Conservation (phyloP, 2,797 vertebrate genomes). For the Sebastes trivittatus region DNA sequence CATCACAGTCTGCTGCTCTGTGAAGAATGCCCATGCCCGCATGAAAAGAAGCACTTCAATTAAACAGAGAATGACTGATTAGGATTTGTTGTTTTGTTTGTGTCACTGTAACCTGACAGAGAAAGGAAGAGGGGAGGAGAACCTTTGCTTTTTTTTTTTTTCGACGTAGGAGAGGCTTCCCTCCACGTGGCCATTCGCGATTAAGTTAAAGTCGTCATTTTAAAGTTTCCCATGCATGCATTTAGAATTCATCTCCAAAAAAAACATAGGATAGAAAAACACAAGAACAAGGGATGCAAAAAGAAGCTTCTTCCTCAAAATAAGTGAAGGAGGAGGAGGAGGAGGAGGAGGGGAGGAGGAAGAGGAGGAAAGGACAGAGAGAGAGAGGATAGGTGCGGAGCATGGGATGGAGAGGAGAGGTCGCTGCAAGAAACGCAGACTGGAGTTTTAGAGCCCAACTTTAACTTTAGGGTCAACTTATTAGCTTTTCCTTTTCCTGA, state of each 20-base stretch:
- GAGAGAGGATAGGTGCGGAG: background rate
- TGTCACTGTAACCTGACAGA: constrained; percentile 26
- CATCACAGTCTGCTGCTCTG: background rate
- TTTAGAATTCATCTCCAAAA: constrained; percentile 74
- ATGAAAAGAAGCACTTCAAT: background rate
- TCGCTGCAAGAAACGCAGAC: constrained; percentile 4
- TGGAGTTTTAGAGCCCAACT: constrained; percentile 10
- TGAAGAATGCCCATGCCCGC: background rate
- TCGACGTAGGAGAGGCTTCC: constrained; percentile 70
- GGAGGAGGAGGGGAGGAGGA: constrained; percentile 15
- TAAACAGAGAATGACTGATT: background rate
- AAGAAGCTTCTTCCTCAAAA: constrained; percentile 76
- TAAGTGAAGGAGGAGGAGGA: constrained; percentile 45
- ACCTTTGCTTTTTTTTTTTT: background rate
- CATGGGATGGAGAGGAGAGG: background rate
- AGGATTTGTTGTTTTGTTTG: background rate
- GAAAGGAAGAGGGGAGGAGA: constrained; percentile 30
- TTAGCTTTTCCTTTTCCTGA: too few species aligned
- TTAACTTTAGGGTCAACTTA: background rate
- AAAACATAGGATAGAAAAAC: constrained; percentile 79
- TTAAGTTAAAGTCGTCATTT: constrained; percentile 69
- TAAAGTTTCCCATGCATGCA: constrained; percentile 78
- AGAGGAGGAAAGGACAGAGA: background rate
- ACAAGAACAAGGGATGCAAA: constrained; percentile 81
- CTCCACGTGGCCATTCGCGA: constrained; percentile 53